Base-by-base conservation (phyloP, 2,113 vertebrate genomes). In the Tiliqua scincoides region DNA sequence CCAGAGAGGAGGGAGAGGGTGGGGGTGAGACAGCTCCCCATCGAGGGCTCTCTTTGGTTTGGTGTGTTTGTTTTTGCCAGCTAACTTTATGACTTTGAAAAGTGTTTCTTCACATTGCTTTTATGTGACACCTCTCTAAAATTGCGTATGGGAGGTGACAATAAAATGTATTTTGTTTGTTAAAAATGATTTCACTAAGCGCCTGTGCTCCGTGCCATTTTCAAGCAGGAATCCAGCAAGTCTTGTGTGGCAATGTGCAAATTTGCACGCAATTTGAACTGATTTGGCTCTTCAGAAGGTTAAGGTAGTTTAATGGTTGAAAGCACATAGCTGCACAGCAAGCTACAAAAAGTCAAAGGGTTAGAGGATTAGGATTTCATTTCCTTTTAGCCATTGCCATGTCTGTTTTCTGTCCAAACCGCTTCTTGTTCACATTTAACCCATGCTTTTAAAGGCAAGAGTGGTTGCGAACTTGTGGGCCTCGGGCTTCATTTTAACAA, bases 401-500 rank as follows among this genome's bases (percentile, higher is more conserved):
- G 95, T 96, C 95, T 97, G 96, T 97, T 97, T 97, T 96, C 96
- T 96, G 95, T 97, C 96, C 97, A 96, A 94, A 95, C 96, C 96
- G 89, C 94, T 95, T 95, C 94, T 95, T 94, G 94, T 95, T 94
- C 94, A 95, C 86, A 83, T 97, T 96, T 96, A 97, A 95, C 96
- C 95, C 94, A 94, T 92, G 92, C 94, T 96, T 95, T 96, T 96
- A 95, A 96, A 96, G 95, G 96, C 95, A 96, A 96, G 94, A 94
- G 92, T 86, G 92, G 94, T 95, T 93, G 95, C 92, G 91, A 95
- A 95, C 93, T 94, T 91, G 74, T 72, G 52, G 93, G 93, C 92
- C 92, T 93, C 87, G 83, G 93, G 94, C 92, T 96, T 96, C 96
- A 96, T 97, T 98, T 97, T 98, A 98, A 97, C 97, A 98, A 97